Conservation (phyloP, 2,888 invertebrate genomes). For the Barypeithes pellucidus region DNA sequence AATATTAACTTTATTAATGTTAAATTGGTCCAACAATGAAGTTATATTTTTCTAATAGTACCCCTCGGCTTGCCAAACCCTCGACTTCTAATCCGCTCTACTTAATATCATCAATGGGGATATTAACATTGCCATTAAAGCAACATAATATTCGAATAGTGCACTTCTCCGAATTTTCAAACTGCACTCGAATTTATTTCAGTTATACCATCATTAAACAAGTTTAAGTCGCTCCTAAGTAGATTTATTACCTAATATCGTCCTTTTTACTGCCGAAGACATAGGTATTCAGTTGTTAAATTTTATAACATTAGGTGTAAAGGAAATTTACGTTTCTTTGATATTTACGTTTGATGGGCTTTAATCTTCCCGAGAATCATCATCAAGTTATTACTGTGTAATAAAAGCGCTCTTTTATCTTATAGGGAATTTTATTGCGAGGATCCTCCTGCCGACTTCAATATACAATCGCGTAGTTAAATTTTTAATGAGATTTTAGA, state of each 20-base stretch:
- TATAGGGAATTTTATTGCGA: neutral
- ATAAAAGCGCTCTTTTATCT: constrained; percentile 5
- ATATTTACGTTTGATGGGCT: constrained; percentile 47
- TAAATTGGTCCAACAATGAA: no score
- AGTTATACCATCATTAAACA: constrained; percentile 42
- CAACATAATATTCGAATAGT: neutral
- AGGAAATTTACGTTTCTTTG: constrained; percentile 49
- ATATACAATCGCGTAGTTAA: neutral
- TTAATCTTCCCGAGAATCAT: constrained; percentile 38
- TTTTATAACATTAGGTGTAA: constrained; percentile 51
- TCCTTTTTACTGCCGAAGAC: constrained; percentile 50
- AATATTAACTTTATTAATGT: no score
- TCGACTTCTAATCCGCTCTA: no score
- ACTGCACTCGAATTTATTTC: constrained; percentile 35
- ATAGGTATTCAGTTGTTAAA: constrained; percentile 53
- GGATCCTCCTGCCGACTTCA: neutral
- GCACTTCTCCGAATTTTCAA: constrained; percentile 17
- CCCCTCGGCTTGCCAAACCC: no score
- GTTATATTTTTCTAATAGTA: no score
- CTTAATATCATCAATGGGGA: no score
- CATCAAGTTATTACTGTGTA: constrained; percentile 13
- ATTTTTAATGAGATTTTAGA: neutral
- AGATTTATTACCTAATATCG: constrained; percentile 47
- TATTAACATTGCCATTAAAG: no score
- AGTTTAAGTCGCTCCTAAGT: constrained; percentile 31